Conservation (phyloP, 2,888 invertebrate genomes). For the Anoncus sp. region DNA sequence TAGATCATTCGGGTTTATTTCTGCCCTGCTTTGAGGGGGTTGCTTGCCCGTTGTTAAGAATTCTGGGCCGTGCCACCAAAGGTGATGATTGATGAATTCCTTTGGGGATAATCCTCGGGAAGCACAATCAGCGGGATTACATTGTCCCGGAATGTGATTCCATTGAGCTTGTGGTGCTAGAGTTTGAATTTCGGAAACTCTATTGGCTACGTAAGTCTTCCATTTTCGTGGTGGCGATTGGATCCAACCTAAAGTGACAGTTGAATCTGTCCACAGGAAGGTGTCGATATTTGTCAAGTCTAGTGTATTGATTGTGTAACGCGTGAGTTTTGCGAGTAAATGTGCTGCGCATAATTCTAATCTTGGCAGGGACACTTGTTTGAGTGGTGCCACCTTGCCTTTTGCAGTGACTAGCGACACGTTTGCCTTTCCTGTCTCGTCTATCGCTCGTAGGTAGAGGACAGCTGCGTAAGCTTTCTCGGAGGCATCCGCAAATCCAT, state of each 20-base stretch:
- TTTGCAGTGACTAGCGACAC: constrained; percentile 60
- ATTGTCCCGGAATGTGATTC: background rate
- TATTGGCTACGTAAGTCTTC: constrained; percentile 64
- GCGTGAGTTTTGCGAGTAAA: no score
- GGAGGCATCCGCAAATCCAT: constrained; percentile 66
- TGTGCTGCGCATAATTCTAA: no score
- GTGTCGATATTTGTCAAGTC: background rate
- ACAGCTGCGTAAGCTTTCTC: constrained; percentile 61
- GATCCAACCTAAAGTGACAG: constrained; percentile 65
- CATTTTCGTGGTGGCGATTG: constrained; percentile 38
- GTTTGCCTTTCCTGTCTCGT: no score
- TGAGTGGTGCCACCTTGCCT: constrained; percentile 58
- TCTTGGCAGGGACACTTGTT: no score
- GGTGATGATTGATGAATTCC: background rate
- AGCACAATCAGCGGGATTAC: background rate
- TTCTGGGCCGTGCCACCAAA: background rate
- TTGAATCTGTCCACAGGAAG: constrained; percentile 66
- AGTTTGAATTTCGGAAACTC: background rate
- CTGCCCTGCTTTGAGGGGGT: no score
- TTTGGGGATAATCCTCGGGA: background rate
- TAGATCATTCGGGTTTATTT: no score
- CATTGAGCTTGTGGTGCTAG: background rate
- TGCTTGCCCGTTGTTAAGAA: background rate
- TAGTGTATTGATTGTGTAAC: no score
- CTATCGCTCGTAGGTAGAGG: constrained; percentile 24